phyloP scores from a whole-genome alignment of 1,140 invertebrate species.

The Amphibalanus amphitrite region DNA sequence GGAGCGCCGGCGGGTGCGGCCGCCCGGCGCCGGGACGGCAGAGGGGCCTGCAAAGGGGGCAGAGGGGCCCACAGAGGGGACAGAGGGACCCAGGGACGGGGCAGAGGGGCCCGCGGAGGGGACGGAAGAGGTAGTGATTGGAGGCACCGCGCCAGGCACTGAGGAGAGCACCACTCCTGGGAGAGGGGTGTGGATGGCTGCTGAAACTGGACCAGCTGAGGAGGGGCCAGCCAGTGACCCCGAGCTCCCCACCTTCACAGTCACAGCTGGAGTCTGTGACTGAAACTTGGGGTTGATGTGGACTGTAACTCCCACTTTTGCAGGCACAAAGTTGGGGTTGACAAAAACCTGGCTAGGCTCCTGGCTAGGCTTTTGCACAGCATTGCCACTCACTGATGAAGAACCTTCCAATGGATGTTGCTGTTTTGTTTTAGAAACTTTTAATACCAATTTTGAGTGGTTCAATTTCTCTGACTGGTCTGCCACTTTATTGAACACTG shows the following conservation, averaged over 20 bases:
- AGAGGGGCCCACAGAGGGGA: not conserved
- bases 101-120: too few relatives aligned
- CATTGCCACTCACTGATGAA: not conserved
- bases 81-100: too few relatives aligned
- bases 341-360: not conserved
- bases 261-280: too few relatives aligned
- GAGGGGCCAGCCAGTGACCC: too few relatives aligned
- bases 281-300: not conserved
- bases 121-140: not conserved
- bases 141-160: too few relatives aligned
- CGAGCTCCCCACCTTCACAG: too few relatives aligned
- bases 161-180: not conserved
- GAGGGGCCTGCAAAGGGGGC: too few relatives aligned
- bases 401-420: not conserved
- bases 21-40: too few relatives aligned
- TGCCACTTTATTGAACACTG: not conserved
- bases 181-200: not conserved
- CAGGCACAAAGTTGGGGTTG: not conserved
- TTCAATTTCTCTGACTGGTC: not conserved
- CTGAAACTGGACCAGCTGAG: too few relatives aligned
- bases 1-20: not conserved
- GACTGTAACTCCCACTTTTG: not conserved
- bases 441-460: not conserved
- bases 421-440: too few relatives aligned
- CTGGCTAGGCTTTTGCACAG: too few relatives aligned